These are phyloP conservation scores for Drosophila fulvimacula DNA, from an alignment of 2,888 invertebrate genomes.

Conservation along the genomic window DNA sequence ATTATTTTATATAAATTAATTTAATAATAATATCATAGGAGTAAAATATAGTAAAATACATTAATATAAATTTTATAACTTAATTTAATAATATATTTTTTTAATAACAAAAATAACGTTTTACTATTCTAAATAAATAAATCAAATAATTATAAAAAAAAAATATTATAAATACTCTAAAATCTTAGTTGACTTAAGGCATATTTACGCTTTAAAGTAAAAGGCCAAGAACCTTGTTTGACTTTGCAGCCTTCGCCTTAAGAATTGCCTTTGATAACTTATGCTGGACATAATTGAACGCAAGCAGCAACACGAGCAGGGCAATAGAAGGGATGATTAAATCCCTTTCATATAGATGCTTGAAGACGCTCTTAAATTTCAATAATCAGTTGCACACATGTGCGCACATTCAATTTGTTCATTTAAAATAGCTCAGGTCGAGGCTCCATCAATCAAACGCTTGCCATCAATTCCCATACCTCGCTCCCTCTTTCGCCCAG, in stretches of 20 bases:
- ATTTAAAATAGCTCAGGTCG: conserved; percentile 78
- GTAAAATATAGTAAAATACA: too few species aligned
- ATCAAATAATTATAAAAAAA: too few species aligned
- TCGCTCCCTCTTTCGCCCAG: not conserved
- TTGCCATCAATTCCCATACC: conserved; percentile 7
- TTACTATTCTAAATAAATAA: too few species aligned
- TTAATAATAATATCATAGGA: too few species aligned
- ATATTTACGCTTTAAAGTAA: not conserved
- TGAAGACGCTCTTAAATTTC: conserved; percentile 47
- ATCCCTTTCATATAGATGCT: not conserved
- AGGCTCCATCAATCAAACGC: conserved; percentile 70
- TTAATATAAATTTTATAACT: too few species aligned
- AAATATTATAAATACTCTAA: too few species aligned
- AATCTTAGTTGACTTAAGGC: not conserved
- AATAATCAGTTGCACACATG: conserved; percentile 50
- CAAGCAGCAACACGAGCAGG: too few species aligned
- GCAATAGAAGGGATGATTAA: not conserved
- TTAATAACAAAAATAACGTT: too few species aligned
- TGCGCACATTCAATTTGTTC: conserved; percentile 74
- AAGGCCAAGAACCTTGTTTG: conserved; percentile 2
- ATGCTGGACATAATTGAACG: conserved; percentile 5
- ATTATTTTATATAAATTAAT: too few species aligned
- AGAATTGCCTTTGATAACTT: not conserved
- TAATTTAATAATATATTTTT: too few species aligned
- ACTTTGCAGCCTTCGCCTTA: not conserved